These are phyloP conservation scores for Conops quadrifasciatus DNA, from an alignment of 2,888 invertebrate species.

Conservation along the genomic window DNA sequence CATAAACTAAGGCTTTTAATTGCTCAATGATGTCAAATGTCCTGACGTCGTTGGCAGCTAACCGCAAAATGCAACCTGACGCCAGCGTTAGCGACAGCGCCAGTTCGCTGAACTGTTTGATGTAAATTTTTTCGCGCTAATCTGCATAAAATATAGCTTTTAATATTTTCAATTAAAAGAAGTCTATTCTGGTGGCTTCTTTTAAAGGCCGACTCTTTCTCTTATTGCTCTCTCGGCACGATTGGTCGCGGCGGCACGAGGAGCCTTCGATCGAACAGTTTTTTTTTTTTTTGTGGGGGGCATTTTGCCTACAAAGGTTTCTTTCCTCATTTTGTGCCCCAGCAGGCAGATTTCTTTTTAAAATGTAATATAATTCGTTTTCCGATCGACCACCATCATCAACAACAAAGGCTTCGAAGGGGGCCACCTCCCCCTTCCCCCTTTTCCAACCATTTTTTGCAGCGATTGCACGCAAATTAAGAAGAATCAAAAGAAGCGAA, in stretches of 20 bases:
- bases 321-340: slow-evolving; percentile 1
- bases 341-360: slow-evolving; percentile 37
- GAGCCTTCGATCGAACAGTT: neutral
- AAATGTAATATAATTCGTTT: slow-evolving; percentile 47
- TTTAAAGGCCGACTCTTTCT: neutral
- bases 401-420: neutral
- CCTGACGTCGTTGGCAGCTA: neutral
- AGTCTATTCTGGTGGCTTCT: slow-evolving; percentile 3
- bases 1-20: neutral
- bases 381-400: slow-evolving; percentile 41
- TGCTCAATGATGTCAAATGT: neutral
- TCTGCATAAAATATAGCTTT: slow-evolving; percentile 29
- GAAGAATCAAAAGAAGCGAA: neutral
- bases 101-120: neutral
- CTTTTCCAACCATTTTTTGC: slow-evolving; percentile 1
- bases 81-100: neutral
- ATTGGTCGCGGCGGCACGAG: neutral
- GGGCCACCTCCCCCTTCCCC: neutral
- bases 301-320: no score
- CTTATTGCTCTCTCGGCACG: no score
- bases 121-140: neutral
- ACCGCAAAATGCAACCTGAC: neutral
- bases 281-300: slow-evolving; percentile 11
- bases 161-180: slow-evolving; percentile 8
- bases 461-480: slow-evolving; percentile 4